phyloP scores from a whole-genome alignment of 2,797 vertebrate genomes.

The Enteromius treurensis region DNA sequence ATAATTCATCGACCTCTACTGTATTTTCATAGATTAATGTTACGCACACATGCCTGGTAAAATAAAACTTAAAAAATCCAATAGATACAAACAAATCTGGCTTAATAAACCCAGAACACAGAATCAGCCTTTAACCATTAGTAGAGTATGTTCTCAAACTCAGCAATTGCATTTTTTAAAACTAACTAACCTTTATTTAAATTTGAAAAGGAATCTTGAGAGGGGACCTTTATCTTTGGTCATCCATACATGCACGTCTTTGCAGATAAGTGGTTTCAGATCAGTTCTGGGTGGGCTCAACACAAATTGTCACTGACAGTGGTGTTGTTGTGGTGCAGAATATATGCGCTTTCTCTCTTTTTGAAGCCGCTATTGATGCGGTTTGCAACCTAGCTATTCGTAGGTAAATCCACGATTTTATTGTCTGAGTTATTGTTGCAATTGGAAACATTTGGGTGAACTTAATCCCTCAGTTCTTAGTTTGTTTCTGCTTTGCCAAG shows the following conservation, averaged over 20 bases:
- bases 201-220: not conserved
- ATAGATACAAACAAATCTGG: not conserved
- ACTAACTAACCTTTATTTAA: not conserved
- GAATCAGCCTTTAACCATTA: not conserved
- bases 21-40: not conserved
- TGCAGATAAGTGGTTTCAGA: slow-evolving; percentile 40
- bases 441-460: not conserved
- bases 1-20: not conserved
- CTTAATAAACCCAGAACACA: not conserved
- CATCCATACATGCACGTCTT: slow-evolving; percentile 1
- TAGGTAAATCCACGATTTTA: not conserved
- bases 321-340: not conserved
- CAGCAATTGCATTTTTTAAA: not conserved
- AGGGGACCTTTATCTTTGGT: slow-evolving; percentile 31
- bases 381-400: not conserved
- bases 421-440: not conserved
- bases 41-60: not conserved
- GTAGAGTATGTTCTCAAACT: not conserved
- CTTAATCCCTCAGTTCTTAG: not conserved
- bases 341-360: not conserved
- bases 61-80: not conserved
- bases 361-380: not conserved
- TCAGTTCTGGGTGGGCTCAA: not conserved
- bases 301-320: not conserved
- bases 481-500: not conserved